Percentiles rank a stretch among this genome's conserved stretches.
These are phyloP conservation scores for Caenorhabditis sinica DNA, from an alignment of 2,888 invertebrate species.

Conservation along the genomic window DNA sequence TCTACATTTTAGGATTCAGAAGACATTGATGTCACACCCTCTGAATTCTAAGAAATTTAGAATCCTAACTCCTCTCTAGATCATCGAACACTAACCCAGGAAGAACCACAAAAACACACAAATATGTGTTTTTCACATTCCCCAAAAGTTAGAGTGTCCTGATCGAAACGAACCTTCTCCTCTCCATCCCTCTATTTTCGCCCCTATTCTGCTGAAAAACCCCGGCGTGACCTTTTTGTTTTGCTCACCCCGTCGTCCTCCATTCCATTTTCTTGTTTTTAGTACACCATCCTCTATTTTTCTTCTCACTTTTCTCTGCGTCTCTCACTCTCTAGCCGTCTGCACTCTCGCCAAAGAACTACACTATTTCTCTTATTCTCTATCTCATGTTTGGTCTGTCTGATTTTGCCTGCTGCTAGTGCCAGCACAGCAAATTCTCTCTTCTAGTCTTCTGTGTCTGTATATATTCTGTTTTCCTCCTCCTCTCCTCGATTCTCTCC, in stretches of 20 bases:
- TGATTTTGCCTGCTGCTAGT: too few species aligned
- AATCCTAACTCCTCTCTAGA: too few species aligned
- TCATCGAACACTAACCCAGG: too few species aligned
- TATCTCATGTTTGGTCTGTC: slow-evolving; percentile 50
- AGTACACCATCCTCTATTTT: slow-evolving; percentile 52
- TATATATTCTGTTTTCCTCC: background rate
- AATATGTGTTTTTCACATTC: background rate
- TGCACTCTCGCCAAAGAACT: slow-evolving; percentile 21
- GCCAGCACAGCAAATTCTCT: background rate
- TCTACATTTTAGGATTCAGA: too few species aligned
- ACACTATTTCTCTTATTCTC: slow-evolving; percentile 45
- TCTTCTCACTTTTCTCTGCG: slow-evolving; percentile 25
- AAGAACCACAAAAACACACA: background rate
- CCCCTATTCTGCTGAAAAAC: slow-evolving; percentile 30
- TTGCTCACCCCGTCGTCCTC: slow-evolving; percentile 36
- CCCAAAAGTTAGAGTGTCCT: slow-evolving; percentile 25
- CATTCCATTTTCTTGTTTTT: slow-evolving; percentile 55
- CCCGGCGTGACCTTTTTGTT: slow-evolving; percentile 65
- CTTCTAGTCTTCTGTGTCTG: slow-evolving; percentile 10
- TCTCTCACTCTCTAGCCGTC: slow-evolving; percentile 25
- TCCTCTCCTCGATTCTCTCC: background rate
- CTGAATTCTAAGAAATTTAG: too few species aligned
- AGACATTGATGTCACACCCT: background rate
- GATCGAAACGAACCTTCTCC: slow-evolving; percentile 43
- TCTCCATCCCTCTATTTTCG: background rate